A percentile compares a stretch with the other conserved stretches of the same genome.
Evolutionary conservation across 2,113 vertebrate genomes (phyloP).

Genomic region (Anarhynchus alexandrinus): DNA sequence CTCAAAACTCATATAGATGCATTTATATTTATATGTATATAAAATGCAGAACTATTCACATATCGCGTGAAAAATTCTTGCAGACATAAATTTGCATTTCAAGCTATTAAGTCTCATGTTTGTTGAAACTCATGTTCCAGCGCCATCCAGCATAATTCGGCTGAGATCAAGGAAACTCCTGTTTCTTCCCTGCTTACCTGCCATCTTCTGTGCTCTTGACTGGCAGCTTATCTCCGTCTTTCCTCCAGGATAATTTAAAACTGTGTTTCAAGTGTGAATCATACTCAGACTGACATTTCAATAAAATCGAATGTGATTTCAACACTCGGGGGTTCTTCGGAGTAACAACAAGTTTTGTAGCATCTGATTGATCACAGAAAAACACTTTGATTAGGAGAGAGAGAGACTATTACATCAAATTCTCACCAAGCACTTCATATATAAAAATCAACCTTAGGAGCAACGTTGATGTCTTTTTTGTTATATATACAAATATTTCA

Average conservation of each 20-base stretch:
- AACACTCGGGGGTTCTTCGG: constrained; percentile 81
- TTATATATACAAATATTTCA: neutral
- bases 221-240: constrained; percentile 78
- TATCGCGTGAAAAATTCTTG: neutral
- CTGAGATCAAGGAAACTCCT: neutral
- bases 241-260: constrained; percentile 89
- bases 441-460: neutral
- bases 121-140: neutral
- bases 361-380: constrained; percentile 76
- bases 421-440: neutral
- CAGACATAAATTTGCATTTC: constrained; percentile 11
- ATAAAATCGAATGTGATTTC: constrained; percentile 76
- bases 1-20: neutral
- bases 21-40: neutral
- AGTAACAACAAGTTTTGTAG: constrained; percentile 80
- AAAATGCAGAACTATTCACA: neutral
- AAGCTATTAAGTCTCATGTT: constrained; percentile 2
- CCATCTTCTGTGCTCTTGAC: constrained; percentile 78
- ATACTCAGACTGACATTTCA: constrained; percentile 84
- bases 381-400: constrained; percentile 26
- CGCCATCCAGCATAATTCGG: neutral
- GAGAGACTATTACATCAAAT: neutral
- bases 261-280: constrained; percentile 84
- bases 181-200: constrained; percentile 70
- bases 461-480: neutral